Conservation (phyloP, 2,797 vertebrate genomes). For the Poeciliopsis paucimaculata region DNA sequence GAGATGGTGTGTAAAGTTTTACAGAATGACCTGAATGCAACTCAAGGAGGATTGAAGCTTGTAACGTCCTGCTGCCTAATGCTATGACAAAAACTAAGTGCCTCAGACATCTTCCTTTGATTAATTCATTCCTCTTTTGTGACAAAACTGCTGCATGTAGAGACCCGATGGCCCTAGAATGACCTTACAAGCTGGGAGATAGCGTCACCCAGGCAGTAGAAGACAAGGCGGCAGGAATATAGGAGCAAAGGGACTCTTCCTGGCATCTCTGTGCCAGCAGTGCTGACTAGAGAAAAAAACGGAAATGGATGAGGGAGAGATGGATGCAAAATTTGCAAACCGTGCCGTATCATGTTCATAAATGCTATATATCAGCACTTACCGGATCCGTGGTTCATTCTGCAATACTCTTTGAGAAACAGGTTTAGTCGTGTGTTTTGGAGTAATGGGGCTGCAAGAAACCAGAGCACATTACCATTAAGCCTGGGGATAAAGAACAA, state of each 20-base stretch:
- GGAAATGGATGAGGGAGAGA: neutral
- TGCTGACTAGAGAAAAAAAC: neutral
- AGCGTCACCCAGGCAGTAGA: neutral
- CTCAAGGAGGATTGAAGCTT: neutral
- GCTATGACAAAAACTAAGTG: neutral
- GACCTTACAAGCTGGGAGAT: neutral
- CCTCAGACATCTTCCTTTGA: neutral
- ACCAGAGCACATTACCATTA: slow-evolving; percentile 6
- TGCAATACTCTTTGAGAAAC: slow-evolving; percentile 1
- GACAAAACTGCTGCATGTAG: neutral
- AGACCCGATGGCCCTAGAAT: neutral
- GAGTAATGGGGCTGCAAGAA: neutral
- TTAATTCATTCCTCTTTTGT: neutral
- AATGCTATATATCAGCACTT: neutral
- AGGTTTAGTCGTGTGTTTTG: neutral
- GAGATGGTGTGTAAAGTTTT: neutral
- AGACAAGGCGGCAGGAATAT: neutral
- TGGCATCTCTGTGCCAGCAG: slow-evolving; percentile 1
- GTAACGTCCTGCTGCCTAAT: neutral
- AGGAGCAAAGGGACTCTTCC: neutral
- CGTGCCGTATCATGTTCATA: slow-evolving; percentile 5
- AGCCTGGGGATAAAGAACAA: slow-evolving; percentile 8
- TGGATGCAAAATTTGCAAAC: slow-evolving; percentile 8
- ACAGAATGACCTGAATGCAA: neutral
- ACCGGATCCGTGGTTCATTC: neutral